Evolutionary conservation across 1,140 invertebrate genomes (phyloP).

Genomic region (Drosophila carrolli): DNA sequence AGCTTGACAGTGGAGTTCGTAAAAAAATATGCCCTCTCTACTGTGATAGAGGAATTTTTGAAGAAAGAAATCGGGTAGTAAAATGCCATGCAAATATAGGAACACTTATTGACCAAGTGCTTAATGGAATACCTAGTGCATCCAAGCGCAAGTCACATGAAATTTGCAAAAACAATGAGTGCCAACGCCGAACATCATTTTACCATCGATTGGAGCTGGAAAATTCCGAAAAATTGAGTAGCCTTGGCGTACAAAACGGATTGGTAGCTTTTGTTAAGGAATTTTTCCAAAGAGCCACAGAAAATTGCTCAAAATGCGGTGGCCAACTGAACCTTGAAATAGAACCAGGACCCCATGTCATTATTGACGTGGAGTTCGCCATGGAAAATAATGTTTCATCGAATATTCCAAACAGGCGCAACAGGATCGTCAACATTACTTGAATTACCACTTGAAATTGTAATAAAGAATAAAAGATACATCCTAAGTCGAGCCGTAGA

Average conservation of each 20-base stretch:
- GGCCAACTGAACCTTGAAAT: background rate
- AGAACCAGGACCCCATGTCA: constrained; percentile 1
- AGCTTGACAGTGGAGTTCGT: no score
- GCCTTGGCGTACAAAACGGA: background rate
- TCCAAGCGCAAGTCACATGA: background rate
- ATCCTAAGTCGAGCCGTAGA: no score
- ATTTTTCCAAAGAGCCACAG: background rate
- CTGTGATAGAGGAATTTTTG: background rate
- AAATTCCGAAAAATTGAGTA: background rate
- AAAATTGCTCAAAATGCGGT: background rate
- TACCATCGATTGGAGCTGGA: background rate
- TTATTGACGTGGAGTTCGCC: background rate
- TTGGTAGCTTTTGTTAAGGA: background rate
- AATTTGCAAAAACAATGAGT: background rate
- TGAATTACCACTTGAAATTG: background rate
- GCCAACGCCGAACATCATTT: background rate
- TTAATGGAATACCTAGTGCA: constrained; percentile 2
- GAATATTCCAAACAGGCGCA: background rate
- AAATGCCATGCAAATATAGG: background rate
- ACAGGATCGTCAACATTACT: background rate
- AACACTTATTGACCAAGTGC: background rate
- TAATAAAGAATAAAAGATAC: background rate
- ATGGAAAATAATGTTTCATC: background rate
- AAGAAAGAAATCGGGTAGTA: background rate
- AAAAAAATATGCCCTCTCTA: no score